Base-by-base conservation (phyloP, 2,888 invertebrate genomes). In the Mamestra brassicae region DNA sequence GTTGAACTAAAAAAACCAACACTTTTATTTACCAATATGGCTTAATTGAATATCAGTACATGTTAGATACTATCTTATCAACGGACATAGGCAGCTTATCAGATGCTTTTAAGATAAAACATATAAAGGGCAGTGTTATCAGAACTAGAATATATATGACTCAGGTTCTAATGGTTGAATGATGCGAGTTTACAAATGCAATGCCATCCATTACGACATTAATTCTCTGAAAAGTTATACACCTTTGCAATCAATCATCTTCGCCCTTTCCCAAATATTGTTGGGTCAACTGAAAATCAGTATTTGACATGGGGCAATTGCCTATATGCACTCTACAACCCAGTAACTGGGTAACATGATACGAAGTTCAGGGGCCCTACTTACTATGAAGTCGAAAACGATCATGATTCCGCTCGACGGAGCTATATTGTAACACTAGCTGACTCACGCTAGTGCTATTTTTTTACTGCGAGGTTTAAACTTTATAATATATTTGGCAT, bases 91-190 rank as follows among this genome's bases (percentile, higher is more conserved):
- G 63, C 45, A 47, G 58, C 61, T 55, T 86, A 84, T 84, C 87
- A 50, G 72, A 86, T 80, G 80, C 86, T 86, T 80, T 84, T 80
- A 67, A 77, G 86, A 86, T 84, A 83, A 70, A 71, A 50, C 58
- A 38, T 71, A 52, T 47, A 62, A 42, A 58, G 38, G 57, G 36
- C 50, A 45, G 26, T 36, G 52, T 72, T 85, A 85, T 85, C 85
- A 55, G 13, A 3, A 13, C 54, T 61, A 26, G 50, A 70, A 26
- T 17, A 61, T 17, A 64, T 52, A 50, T 61, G 63, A 64, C 38
- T 62, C 45, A 68, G 47, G 15, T 62, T 58, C 52, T 60, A 77
- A 61, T 67, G 26, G 82, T 42, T 55, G 5, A 54, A 66, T 62
- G 47, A 50, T 76, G 34, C 34, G 66, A 36, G 15, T 69, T 52